A percentile compares a stretch with the other conserved stretches of the same genome.
These are phyloP conservation scores for Apodemia duryi DNA, from an alignment of 2,888 invertebrate species.

Conservation along the genomic window DNA sequence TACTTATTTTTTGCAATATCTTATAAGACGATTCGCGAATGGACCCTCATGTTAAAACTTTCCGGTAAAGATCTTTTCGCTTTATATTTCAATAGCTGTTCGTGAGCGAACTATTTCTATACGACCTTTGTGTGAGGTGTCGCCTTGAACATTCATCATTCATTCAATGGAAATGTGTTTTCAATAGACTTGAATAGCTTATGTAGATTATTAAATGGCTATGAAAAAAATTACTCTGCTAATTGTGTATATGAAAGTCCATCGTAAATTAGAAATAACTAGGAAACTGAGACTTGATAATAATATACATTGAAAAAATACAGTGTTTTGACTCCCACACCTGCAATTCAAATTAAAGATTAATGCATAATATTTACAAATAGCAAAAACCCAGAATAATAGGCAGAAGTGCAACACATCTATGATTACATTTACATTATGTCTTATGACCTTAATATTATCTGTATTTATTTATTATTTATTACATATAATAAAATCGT, in stretches of 20 bases:
- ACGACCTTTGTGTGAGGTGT: constrained; percentile 30
- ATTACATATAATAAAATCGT: too few relatives aligned
- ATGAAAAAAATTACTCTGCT: constrained; percentile 6
- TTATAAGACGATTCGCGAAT: neutral
- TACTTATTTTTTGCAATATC: too few relatives aligned
- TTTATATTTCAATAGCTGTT: constrained; percentile 4
- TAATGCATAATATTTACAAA: too few relatives aligned
- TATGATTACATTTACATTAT: too few relatives aligned
- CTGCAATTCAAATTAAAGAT: too few relatives aligned
- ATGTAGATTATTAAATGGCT: neutral
- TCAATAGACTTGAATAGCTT: constrained; percentile 25
- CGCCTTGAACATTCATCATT: constrained; percentile 29
- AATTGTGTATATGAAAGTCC: neutral
- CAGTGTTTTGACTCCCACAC: too few relatives aligned
- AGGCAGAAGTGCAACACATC: too few relatives aligned
- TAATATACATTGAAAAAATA: too few relatives aligned
- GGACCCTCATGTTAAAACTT: neutral
- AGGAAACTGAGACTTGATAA: too few relatives aligned
- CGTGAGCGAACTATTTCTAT: constrained; percentile 30
- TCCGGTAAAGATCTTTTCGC: neutral
- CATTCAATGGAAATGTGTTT: constrained; percentile 7
- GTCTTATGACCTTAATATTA: too few relatives aligned
- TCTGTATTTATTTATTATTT: too few relatives aligned
- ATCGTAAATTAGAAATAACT: neutral
- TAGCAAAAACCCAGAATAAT: too few relatives aligned